These are phyloP conservation scores for Dione vanillae DNA, from an alignment of 2,888 invertebrate species.

Conservation along the genomic window DNA sequence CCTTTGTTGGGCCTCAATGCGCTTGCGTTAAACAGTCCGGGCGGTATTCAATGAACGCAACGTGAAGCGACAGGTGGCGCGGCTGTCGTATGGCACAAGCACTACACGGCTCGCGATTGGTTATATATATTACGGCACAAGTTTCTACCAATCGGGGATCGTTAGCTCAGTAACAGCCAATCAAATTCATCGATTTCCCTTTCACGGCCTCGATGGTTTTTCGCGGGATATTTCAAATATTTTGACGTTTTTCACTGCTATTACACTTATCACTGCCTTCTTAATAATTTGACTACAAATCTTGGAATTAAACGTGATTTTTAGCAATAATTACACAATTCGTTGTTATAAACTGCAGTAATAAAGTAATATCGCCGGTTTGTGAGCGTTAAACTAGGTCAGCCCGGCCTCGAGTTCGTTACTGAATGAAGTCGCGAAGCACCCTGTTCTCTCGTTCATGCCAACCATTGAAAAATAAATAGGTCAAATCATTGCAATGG, in stretches of 20 bases:
- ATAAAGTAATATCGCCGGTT: conserved; percentile 33
- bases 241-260: conserved; percentile 43
- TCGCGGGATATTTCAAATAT: conserved; percentile 65
- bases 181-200: conserved; percentile 52
- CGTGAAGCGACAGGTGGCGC: conserved; percentile 80
- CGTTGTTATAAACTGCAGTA: conserved; percentile 19
- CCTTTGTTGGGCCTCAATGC: conserved; percentile 83
- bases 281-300: background rate
- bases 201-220: conserved; percentile 48
- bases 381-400: conserved; percentile 62
- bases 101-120: conserved; percentile 61
- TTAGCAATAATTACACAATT: background rate
- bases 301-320: background rate
- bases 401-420: conserved; percentile 73
- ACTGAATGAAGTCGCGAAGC: conserved; percentile 79
- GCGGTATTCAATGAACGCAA: conserved; percentile 78
- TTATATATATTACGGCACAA: conserved; percentile 44
- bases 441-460: conserved; percentile 75
- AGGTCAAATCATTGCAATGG: conserved; percentile 82
- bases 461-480: conserved; percentile 82
- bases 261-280: conserved; percentile 6
- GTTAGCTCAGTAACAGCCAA: conserved; percentile 57
- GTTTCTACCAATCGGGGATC: conserved; percentile 63
- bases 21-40: conserved; percentile 81
- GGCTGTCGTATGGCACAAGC: conserved; percentile 64